Percentiles rank a stretch among this genome's conserved stretches.
Conservation (phyloP, 92 coral and sea anemone species). For the Isaurus tuberculatus region DNA sequence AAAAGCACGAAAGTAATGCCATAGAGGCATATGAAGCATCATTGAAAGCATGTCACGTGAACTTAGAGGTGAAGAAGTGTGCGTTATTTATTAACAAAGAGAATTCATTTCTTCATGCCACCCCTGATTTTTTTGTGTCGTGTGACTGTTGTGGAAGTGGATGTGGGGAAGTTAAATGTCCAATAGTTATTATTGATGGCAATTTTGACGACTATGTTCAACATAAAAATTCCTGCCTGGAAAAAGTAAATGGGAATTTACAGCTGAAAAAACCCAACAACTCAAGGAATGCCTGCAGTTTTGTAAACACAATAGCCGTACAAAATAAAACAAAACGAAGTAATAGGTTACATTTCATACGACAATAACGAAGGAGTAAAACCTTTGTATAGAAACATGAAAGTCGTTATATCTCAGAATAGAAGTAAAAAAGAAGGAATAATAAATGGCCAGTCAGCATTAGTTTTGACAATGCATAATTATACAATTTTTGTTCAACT, state of each 20-base stretch:
- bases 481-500: too few species aligned
- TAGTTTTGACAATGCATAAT: neutral
- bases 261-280: conserved; percentile 57
- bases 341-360: neutral
- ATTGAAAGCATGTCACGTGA: conserved; percentile 57
- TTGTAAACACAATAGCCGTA: neutral
- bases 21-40: conserved; percentile 64
- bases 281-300: neutral
- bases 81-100: conserved; percentile 68
- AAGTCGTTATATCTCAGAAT: conserved; percentile 1
- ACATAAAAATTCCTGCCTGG: conserved; percentile 55
- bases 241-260: conserved; percentile 36
- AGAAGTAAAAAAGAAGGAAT: neutral
- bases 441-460: conserved; percentile 10
- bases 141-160: conserved; percentile 77
- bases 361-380: neutral
- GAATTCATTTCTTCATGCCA: conserved; percentile 68
- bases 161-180: conserved; percentile 65
- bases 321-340: neutral
- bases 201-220: conserved; percentile 53
- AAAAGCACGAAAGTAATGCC: conserved; percentile 61
- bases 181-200: conserved; percentile 37
- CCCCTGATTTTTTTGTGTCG: neutral
- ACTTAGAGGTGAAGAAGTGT: conserved; percentile 63
- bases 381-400: conserved; percentile 1